These are phyloP conservation scores for Mastomys coucha DNA, from an alignment of 2,113 vertebrate genomes.

Conservation along the genomic window DNA sequence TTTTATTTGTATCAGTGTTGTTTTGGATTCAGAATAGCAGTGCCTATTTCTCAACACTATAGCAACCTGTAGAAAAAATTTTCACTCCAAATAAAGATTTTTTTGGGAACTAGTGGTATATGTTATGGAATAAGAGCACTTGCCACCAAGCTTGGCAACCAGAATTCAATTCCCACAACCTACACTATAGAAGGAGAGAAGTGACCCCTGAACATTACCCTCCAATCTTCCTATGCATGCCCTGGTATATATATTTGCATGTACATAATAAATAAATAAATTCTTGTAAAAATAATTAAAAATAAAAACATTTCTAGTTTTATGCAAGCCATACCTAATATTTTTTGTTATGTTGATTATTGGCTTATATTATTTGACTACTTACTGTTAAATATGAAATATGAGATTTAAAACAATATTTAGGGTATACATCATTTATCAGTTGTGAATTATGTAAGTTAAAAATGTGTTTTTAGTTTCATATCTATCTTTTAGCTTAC, in stretches of 20 bases:
- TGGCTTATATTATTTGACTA: background rate
- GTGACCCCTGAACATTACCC: background rate
- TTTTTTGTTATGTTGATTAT: conserved; percentile 38
- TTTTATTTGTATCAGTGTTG: background rate
- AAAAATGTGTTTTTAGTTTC: conserved; percentile 47
- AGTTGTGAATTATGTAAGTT: background rate
- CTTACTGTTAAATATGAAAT: conserved; percentile 34
- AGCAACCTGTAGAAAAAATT: background rate
- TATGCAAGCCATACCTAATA: background rate
- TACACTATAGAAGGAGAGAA: background rate
- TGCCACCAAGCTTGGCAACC: background rate
- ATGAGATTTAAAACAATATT: conserved; percentile 12
- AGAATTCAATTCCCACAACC: background rate
- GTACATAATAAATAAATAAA: background rate
- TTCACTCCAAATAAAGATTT: conserved; percentile 43
- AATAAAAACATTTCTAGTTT: background rate
- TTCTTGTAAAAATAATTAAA: background rate
- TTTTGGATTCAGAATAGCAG: background rate
- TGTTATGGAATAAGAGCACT: background rate
- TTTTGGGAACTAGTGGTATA: background rate
- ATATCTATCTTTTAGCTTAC: conserved; percentile 13
- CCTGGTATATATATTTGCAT: background rate
- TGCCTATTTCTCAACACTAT: conserved; percentile 4
- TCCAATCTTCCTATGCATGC: background rate
- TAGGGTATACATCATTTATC: conserved; percentile 11